phyloP scores from a whole-genome alignment of 92 coral and sea anemone species.

The Parazoanthus atlanticus region DNA sequence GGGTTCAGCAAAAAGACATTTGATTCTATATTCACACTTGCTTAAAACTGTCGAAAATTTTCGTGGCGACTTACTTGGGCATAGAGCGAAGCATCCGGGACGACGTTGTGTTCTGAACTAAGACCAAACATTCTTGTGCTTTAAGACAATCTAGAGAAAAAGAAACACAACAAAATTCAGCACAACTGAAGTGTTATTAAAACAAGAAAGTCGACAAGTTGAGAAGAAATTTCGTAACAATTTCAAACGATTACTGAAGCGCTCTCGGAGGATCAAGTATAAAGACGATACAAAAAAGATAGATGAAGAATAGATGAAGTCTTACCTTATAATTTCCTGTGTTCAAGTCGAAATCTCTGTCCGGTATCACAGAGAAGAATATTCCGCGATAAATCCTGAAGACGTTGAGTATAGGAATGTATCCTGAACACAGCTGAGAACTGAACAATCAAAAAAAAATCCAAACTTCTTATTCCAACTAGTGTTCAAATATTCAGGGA shows the following conservation, averaged over 20 bases:
- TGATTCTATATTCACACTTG: conserved; percentile 17
- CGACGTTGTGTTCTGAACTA: conserved; percentile 84
- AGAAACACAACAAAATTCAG: conserved; percentile 33
- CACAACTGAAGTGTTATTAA: conserved; percentile 8
- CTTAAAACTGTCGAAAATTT: not conserved
- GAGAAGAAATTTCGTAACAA: conserved; percentile 36
- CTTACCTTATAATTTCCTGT: conserved; percentile 32
- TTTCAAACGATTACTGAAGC: conserved; percentile 12
- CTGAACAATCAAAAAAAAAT: conserved; percentile 17
- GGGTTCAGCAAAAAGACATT: conserved; percentile 31
- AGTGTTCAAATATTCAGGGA: conserved; percentile 22
- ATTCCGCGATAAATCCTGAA: conserved; percentile 19
- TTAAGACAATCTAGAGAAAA: conserved; percentile 37
- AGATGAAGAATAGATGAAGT: not conserved
- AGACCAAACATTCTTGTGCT: conserved; percentile 78
- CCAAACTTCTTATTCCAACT: not conserved
- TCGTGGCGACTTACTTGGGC: conserved; percentile 78
- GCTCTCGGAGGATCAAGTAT: not conserved
- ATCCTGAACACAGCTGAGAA: not conserved
- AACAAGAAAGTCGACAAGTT: conserved; percentile 23
- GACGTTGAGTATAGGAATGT: conserved; percentile 40
- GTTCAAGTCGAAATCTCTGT: conserved; percentile 21
- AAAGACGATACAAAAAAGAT: not conserved
- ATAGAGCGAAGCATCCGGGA: conserved; percentile 95
- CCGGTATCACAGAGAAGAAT: conserved; percentile 1